Percentiles rank a stretch among this genome's conserved stretches.
Evolutionary conservation across 2,113 vertebrate genomes (phyloP).

Genomic region (Apaloderma vittatum): DNA sequence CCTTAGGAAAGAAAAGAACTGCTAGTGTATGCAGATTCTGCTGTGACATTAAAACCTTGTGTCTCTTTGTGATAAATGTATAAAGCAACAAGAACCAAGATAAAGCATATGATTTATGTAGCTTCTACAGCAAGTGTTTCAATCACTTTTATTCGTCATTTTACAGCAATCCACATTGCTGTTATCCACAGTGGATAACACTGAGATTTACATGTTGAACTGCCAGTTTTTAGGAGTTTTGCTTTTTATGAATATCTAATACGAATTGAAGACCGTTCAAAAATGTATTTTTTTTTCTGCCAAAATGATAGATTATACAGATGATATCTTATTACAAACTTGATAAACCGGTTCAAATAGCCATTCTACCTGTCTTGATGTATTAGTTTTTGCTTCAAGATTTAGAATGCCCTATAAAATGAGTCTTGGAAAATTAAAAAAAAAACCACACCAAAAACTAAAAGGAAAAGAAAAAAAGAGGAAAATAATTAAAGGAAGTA

Average conservation of each 20-base stretch:
- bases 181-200: constrained; percentile 40
- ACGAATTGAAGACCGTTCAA: constrained; percentile 42
- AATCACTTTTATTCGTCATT: constrained; percentile 62
- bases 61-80: constrained; percentile 11
- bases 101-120: constrained; percentile 47
- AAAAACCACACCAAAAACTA: no score
- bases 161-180: constrained; percentile 53
- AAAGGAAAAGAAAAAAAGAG: neutral
- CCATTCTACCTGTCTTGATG: neutral
- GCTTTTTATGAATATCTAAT: constrained; percentile 42
- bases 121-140: constrained; percentile 31
- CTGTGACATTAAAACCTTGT: neutral
- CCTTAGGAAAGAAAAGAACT: neutral
- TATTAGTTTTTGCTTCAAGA: neutral
- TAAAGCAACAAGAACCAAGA: constrained; percentile 14
- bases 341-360: neutral
- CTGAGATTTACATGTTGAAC: constrained; percentile 47
- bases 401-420: neutral
- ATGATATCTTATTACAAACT: neutral
- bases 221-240: neutral
- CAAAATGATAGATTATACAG: constrained; percentile 39
- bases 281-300: constrained; percentile 45
- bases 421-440: neutral
- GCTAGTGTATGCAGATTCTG: constrained; percentile 17
- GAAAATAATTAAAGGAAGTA: neutral